Conservation (phyloP, 64 coral and sea anemone species). For the Acropora yongei region DNA sequence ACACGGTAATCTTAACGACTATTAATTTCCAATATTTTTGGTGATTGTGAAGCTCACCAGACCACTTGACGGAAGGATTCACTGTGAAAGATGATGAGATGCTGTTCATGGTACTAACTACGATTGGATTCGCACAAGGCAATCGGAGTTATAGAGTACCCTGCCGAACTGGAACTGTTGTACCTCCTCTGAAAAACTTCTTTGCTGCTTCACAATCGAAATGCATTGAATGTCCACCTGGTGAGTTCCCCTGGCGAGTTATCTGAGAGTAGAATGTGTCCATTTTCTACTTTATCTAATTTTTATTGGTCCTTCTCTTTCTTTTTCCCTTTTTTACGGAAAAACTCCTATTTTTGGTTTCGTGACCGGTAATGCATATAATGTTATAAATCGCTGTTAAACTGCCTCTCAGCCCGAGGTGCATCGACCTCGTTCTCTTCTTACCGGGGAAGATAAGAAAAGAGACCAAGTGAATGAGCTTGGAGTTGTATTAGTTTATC, state of each 20-base stretch:
- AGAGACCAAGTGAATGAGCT: no score
- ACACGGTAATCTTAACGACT: not conserved
- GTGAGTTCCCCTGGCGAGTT: not conserved
- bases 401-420: no score
- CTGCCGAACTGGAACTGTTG: not conserved
- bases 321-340: no score
- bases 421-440: no score
- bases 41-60: conserved; percentile 17
- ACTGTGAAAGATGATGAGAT: not conserved
- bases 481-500: no score
- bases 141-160: not conserved
- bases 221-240: conserved; percentile 6
- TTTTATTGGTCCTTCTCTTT: no score
- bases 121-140: conserved; percentile 5
- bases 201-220: not conserved
- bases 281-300: no score
- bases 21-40: not conserved
- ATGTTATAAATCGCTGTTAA: no score
- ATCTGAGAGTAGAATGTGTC: no score
- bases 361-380: no score
- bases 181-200: conserved; percentile 22
- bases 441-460: no score
- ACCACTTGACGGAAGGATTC: conserved; percentile 14
- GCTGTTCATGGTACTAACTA: conserved; percentile 1
- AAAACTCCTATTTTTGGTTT: no score